Evolutionary conservation across 2,888 invertebrate genomes (phyloP).

Genomic region (Phengaris arion): DNA sequence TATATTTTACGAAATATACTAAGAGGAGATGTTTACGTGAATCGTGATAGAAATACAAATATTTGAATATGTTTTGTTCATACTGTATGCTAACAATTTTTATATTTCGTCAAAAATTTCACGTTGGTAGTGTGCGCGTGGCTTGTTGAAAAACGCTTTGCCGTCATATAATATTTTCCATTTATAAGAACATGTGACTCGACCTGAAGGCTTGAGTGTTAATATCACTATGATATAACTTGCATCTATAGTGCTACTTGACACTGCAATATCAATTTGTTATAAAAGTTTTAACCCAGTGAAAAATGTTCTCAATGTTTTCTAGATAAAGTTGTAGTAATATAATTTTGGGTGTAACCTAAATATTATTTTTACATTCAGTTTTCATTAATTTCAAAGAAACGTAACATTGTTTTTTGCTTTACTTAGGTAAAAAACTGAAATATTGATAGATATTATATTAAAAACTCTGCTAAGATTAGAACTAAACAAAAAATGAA

Average conservation of each 20-base stretch:
- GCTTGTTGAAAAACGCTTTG: background rate
- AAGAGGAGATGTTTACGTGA: background rate
- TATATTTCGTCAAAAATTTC: too few relatives aligned
- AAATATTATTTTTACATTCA: too few relatives aligned
- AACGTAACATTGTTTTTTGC: background rate
- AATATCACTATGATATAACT: too few relatives aligned
- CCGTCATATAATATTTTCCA: background rate
- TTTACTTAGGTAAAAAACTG: background rate
- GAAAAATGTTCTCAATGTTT: too few relatives aligned
- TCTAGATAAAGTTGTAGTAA: too few relatives aligned
- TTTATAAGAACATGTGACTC: background rate
- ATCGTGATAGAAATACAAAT: background rate
- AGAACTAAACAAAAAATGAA: background rate
- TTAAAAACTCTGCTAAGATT: conserved; percentile 7
- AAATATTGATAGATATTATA: background rate
- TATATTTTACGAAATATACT: background rate
- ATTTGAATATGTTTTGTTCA: background rate
- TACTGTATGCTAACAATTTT: too few relatives aligned
- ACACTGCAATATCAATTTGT: too few relatives aligned
- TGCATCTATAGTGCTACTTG: too few relatives aligned
- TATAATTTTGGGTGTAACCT: too few relatives aligned
- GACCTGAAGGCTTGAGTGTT: background rate
- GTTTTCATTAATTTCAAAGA: too few relatives aligned
- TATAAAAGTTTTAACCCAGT: too few relatives aligned
- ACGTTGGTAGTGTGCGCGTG: background rate